phyloP scores from a whole-genome alignment of 2,888 invertebrate genomes.

The Auanema freiburgensis region DNA sequence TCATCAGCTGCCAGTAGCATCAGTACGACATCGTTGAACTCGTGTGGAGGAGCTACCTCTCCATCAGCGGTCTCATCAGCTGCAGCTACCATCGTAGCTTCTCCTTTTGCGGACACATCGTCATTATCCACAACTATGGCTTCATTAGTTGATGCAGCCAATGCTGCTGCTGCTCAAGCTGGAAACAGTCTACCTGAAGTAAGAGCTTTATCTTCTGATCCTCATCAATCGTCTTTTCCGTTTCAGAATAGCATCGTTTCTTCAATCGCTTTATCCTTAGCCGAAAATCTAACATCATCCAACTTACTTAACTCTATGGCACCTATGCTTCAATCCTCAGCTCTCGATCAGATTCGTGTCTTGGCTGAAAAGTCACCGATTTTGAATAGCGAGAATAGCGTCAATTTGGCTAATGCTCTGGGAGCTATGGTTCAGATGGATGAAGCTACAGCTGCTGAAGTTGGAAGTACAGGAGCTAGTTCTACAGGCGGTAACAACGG shows the following conservation, averaged over 20 bases:
- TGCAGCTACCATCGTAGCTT: neutral
- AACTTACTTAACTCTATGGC: constrained; percentile 11
- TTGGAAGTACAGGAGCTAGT: constrained; percentile 10
- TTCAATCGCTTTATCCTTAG: neutral
- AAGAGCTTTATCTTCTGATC: neutral
- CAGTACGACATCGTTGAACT: neutral
- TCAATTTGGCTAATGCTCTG: constrained; percentile 33
- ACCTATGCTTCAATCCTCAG: constrained; percentile 26
- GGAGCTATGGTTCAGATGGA: constrained; percentile 31
- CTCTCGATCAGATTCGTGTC: constrained; percentile 61
- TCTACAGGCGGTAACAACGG: neutral
- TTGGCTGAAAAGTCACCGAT: constrained; percentile 69
- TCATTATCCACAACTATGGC: constrained; percentile 47
- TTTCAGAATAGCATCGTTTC: constrained; percentile 1
- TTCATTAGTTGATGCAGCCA: constrained; percentile 42
- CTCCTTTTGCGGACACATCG: constrained; percentile 20
- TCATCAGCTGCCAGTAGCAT: constrained; percentile 3
- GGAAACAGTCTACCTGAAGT: constrained; percentile 11
- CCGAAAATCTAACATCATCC: neutral
- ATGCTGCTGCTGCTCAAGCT: constrained; percentile 27
- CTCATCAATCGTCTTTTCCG: neutral
- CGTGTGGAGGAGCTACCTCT: neutral
- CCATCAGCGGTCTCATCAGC: neutral
- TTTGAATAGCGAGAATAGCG: constrained; percentile 67
- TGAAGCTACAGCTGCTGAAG: constrained; percentile 15